phyloP scores from a whole-genome alignment of 2,113 vertebrate genomes.

The Sciurus niger region DNA sequence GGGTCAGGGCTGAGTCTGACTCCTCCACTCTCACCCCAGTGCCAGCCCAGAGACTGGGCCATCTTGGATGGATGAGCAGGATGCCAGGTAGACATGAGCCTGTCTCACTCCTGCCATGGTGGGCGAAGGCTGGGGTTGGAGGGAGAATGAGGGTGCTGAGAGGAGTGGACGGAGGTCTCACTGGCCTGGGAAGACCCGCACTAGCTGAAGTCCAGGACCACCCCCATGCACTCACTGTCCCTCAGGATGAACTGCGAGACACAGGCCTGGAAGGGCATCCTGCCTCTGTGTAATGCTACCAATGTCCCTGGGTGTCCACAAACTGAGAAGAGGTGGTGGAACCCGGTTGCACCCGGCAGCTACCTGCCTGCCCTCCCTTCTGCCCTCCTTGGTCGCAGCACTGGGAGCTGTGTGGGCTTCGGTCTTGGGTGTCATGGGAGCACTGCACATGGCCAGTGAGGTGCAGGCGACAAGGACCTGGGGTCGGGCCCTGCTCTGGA shows the following conservation, averaged over 20 bases:
- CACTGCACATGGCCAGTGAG: neutral
- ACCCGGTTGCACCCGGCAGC: accelerated
- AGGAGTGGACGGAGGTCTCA: neutral
- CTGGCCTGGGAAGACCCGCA: neutral
- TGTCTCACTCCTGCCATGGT: neutral
- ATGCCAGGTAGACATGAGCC: too few species aligned
- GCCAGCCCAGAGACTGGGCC: neutral
- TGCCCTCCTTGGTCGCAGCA: neutral
- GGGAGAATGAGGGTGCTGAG: neutral
- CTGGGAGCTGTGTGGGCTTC: neutral
- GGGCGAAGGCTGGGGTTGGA: neutral
- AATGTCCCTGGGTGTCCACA: neutral
- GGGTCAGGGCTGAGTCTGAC: neutral
- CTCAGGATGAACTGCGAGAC: conserved; percentile 90
- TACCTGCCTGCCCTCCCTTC: neutral
- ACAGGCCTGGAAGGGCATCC: conserved; percentile 60
- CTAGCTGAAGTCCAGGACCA: conserved; percentile 84
- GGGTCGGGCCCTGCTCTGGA: neutral
- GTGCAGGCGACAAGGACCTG: neutral
- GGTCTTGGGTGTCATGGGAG: neutral
- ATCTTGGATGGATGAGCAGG: neutral
- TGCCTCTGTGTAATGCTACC: conserved; percentile 37
- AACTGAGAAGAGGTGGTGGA: neutral
- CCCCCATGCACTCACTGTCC: conserved; percentile 86
- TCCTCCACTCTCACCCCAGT: too few species aligned